These are phyloP conservation scores for Drosophila pseudotalamancana DNA, from an alignment of 2,888 invertebrate genomes.

Conservation along the genomic window DNA sequence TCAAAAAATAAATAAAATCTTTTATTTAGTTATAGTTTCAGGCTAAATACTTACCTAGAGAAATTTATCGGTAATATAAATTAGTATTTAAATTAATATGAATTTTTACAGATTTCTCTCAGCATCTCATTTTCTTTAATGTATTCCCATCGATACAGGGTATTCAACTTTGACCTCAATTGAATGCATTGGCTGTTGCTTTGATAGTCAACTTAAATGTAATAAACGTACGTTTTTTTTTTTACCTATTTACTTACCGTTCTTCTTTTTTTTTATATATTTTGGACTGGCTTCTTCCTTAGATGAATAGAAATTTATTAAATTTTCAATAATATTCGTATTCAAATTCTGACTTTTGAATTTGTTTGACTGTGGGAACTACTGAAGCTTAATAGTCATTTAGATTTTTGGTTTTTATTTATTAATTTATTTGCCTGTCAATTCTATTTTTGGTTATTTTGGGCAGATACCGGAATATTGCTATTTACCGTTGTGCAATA, in stretches of 20 bases:
- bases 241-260: slow-evolving; percentile 41
- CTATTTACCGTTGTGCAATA: slow-evolving; percentile 31
- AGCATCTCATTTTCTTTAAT: too few species aligned
- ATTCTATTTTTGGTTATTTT: slow-evolving; percentile 20
- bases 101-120: too few species aligned
- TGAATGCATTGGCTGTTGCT: slow-evolving; percentile 33
- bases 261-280: slow-evolving; percentile 1
- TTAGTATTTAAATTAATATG: too few species aligned
- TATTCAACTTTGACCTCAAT: slow-evolving; percentile 18
- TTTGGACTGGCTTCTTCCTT: background rate
- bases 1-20: too few species aligned
- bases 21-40: too few species aligned
- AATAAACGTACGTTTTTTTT: slow-evolving; percentile 48
- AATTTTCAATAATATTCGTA: slow-evolving; percentile 41
- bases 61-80: too few species aligned
- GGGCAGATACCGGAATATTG: slow-evolving; percentile 8
- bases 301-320: slow-evolving; percentile 35
- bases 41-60: too few species aligned
- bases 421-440: slow-evolving; percentile 17
- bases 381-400: slow-evolving; percentile 5
- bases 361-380: slow-evolving; percentile 13
- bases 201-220: slow-evolving; percentile 56
- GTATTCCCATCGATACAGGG: background rate
- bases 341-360: slow-evolving; percentile 9
- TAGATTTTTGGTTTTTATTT: slow-evolving; percentile 10